Evolutionary conservation across 2,797 vertebrate genomes (phyloP).

Genomic region (Microcaecilia unicolor): DNA sequence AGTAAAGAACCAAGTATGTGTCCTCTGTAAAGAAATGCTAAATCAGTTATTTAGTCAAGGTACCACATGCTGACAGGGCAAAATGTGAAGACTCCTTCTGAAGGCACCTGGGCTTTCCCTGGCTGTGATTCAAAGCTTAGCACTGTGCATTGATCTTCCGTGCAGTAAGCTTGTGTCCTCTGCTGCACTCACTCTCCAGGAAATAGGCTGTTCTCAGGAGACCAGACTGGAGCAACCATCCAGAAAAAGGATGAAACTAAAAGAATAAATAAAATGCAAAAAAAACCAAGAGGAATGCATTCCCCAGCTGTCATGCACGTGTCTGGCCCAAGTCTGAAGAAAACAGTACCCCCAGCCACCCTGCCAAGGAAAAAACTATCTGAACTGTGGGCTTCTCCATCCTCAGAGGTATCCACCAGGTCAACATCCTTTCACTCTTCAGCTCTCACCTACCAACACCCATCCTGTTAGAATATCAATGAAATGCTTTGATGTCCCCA

Average conservation of each 20-base stretch:
- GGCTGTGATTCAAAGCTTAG: slow-evolving; percentile 46
- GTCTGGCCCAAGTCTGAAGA: too few relatives aligned
- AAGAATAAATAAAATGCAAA: rapidly evolving
- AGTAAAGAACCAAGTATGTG: too few relatives aligned
- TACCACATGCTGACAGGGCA: slow-evolving; percentile 55
- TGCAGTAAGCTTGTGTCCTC: slow-evolving; percentile 34
- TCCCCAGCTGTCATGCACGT: background rate
- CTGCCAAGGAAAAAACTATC: too few relatives aligned
- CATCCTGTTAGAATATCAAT: too few relatives aligned
- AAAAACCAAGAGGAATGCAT: background rate
- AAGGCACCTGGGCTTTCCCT: slow-evolving; percentile 40
- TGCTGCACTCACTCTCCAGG: too few relatives aligned
- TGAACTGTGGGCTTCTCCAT: too few relatives aligned
- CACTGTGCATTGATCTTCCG: slow-evolving; percentile 47
- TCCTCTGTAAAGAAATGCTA: slow-evolving; percentile 24
- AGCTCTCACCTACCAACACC: too few relatives aligned
- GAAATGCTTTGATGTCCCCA: too few relatives aligned
- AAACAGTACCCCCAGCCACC: too few relatives aligned
- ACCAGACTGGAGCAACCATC: slow-evolving; percentile 32
- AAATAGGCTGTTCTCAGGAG: too few relatives aligned
- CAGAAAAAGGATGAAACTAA: background rate
- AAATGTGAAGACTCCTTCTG: slow-evolving; percentile 40
- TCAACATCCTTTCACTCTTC: too few relatives aligned
- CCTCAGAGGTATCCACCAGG: too few relatives aligned
- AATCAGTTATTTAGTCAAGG: slow-evolving; percentile 43